Evolutionary conservation across 2,797 vertebrate genomes (phyloP), one percentile per base, ranked within the genome.

Genomic region (Zalophus californianus): DNA sequence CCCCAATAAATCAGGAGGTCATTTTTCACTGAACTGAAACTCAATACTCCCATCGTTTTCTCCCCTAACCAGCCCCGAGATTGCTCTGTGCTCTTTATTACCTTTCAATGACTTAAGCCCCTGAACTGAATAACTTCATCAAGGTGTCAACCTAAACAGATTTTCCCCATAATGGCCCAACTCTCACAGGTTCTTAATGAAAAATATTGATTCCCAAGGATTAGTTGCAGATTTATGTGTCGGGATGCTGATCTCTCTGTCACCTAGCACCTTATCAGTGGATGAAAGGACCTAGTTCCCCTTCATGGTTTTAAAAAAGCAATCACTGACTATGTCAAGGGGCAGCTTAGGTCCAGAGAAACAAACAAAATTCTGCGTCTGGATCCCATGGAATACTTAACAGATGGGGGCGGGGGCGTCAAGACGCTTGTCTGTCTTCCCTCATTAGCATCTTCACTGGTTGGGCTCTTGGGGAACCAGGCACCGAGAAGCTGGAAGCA

Each of bases 171-270:
- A 99, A 99, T 99, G 98, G 98, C 98, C 98, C 97, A 98, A 98
- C 98, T 99, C 98, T 98, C 98, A 98, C 98, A 98, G 98, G 99
- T 99, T 98, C 99, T 99, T 99, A 99, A 99, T 99, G 99, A 99
- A 99, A 99, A 99, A 99, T 99, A 99, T 99, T 99, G 99, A 99
- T 99, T 99, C 98, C 64, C 0, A 97, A 98, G 99, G 99, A 99
- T 99, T 99, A 99, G 98, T 99, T 99, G 98, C 98, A 99, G 99
- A 99, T 99, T 99, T 99, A 99, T 99, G 98, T 98, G 98, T 98
- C 98, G 98, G 97, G 98, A 98, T 98, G 98, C 98, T 98, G 99
- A 99, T 99, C 98, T 98, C 97, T 97, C 98, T 98, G 98, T 98
- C 99, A 99, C 98, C 98, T 98, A 98, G 98, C 98, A 98, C 98